Percentiles rank a stretch among this genome's conserved stretches.
phyloP scores from a whole-genome alignment of 1,140 invertebrate species.

The Lepidurus arcticus region DNA sequence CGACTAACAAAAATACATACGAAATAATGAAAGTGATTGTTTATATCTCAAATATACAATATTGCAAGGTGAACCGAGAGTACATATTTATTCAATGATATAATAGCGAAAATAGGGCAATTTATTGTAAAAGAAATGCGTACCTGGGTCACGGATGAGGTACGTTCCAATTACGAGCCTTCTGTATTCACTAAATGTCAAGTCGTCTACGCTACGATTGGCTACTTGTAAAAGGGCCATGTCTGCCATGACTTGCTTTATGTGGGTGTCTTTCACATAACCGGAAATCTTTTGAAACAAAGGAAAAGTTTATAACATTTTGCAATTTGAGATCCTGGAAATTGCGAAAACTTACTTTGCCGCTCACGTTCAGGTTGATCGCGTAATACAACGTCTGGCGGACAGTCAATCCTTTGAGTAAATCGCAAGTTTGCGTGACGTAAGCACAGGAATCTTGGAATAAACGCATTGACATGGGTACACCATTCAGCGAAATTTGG shows the following conservation, averaged over 20 bases:
- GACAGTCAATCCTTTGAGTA: conserved; percentile 76
- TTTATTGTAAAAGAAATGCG: conserved; percentile 30
- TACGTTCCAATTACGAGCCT: conserved; percentile 79
- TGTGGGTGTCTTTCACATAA: conserved; percentile 61
- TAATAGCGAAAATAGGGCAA: background rate
- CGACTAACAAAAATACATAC: conserved; percentile 51
- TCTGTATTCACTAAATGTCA: conserved; percentile 76
- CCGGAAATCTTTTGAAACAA: conserved; percentile 52
- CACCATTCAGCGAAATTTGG: conserved; percentile 76
- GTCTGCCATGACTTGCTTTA: conserved; percentile 78
- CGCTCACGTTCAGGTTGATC: conserved; percentile 53
- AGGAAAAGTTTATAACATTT: background rate
- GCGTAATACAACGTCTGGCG: conserved; percentile 76
- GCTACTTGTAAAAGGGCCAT: conserved; percentile 79
- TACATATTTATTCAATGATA: background rate
- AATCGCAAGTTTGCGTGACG: conserved; percentile 72
- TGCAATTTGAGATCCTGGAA: conserved; percentile 8
- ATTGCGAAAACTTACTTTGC: conserved; percentile 52
- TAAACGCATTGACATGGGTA: conserved; percentile 66
- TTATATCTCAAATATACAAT: conserved; percentile 3
- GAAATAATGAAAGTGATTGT: conserved; percentile 31
- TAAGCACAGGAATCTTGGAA: conserved; percentile 80
- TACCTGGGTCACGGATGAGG: conserved; percentile 77
- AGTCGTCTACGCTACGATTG: conserved; percentile 67
- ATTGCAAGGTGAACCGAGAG: background rate